A percentile compares a stretch with the other conserved stretches of the same genome.
Evolutionary conservation across 1,140 invertebrate species (phyloP).

Genomic region (Ctenoplectra terminalis): DNA sequence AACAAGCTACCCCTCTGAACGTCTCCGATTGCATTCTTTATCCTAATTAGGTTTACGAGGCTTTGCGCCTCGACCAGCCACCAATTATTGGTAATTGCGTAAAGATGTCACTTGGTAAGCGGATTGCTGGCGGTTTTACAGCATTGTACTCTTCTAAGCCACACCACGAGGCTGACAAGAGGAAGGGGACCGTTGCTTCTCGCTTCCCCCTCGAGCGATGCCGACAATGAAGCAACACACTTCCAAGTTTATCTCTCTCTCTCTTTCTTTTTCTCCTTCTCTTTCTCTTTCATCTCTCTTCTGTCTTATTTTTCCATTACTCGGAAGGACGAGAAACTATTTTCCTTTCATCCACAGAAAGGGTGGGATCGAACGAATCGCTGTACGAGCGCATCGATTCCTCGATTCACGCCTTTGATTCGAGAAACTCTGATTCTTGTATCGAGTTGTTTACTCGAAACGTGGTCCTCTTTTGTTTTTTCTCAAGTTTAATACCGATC

Average conservation of each 20-base stretch:
- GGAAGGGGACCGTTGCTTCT: conserved; percentile 73
- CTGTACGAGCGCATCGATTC: neutral
- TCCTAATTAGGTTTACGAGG: conserved; percentile 78
- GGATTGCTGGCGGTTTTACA: conserved; percentile 79
- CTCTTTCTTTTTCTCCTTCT: neutral
- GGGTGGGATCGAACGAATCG: conserved; percentile 25
- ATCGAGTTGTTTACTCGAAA: neutral
- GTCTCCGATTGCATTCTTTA: conserved; percentile 74
- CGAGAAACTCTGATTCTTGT: neutral
- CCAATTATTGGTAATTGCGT: conserved; percentile 83
- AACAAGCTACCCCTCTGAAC: conserved; percentile 45
- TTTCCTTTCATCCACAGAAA: conserved; percentile 43
- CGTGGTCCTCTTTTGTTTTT: neutral
- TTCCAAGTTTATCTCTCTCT: conserved; percentile 39
- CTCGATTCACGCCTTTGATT: neutral
- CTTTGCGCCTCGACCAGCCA: conserved; percentile 68
- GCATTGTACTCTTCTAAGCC: conserved; percentile 75
- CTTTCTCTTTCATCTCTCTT: neutral
- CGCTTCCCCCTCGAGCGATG: conserved; percentile 63
- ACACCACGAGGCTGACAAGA: conserved; percentile 66
- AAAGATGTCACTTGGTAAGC: conserved; percentile 83
- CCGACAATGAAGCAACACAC: conserved; percentile 61
- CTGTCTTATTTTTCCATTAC: neutral
- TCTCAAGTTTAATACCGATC: too few species aligned
- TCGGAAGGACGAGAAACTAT: conserved; percentile 16